Evolutionary conservation across 2,113 vertebrate genomes (phyloP).

Genomic region (Gallinago undulata): DNA sequence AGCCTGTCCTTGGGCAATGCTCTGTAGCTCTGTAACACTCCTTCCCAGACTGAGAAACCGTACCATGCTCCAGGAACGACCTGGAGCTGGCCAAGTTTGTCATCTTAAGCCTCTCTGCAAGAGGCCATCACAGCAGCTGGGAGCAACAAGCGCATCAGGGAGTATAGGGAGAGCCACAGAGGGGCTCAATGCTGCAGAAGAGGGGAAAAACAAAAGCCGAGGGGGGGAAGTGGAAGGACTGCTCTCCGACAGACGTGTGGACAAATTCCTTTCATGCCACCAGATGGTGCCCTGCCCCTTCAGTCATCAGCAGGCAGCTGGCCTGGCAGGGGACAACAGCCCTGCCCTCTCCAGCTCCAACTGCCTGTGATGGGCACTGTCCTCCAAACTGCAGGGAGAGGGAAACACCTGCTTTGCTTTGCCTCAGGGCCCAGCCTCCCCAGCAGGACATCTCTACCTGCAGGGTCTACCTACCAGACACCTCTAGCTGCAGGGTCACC

Average conservation of each 20-base stretch:
- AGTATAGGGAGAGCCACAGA: not conserved
- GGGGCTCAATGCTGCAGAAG: not conserved
- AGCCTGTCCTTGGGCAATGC: not conserved
- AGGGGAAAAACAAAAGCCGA: not conserved
- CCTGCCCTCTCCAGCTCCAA: accelerated
- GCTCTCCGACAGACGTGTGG: accelerated
- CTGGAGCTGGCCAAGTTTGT: not conserved
- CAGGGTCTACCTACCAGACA: too few species aligned
- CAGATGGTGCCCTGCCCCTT: slow-evolving; percentile 45
- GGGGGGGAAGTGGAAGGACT: too few species aligned
- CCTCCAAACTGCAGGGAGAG: not conserved
- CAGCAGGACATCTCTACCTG: not conserved
- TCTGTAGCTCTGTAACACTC: not conserved
- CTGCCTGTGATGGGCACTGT: not conserved
- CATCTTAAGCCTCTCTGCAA: not conserved
- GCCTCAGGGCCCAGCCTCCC: not conserved
- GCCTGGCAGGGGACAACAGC: not conserved
- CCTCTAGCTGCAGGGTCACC: not conserved
- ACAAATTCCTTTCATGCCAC: not conserved
- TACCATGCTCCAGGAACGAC: not conserved
- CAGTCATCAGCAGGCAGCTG: not conserved
- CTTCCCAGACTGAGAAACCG: not conserved
- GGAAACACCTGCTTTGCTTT: not conserved
- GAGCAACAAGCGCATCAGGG: not conserved
- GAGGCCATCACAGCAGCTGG: not conserved